These are phyloP conservation scores for Diarsia rubi DNA, from an alignment of 2,888 invertebrate species.

Conservation along the genomic window DNA sequence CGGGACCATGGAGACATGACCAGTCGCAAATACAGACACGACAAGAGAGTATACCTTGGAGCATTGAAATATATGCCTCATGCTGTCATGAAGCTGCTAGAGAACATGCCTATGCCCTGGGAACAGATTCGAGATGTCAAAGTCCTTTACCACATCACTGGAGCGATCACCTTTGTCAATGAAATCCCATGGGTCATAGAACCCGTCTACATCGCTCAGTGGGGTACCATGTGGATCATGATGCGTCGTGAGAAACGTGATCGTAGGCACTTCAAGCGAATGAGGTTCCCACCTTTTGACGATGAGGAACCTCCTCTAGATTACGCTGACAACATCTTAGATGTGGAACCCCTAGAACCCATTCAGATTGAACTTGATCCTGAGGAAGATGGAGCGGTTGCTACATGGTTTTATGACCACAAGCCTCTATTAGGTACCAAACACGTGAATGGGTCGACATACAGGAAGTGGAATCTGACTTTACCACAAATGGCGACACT, in stretches of 20 bases:
- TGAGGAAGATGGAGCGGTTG: constrained; percentile 97
- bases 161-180: constrained; percentile 99
- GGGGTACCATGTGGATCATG: constrained; percentile 99
- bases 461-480: constrained; percentile 98
- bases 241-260: constrained; percentile 99
- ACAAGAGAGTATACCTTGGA: constrained; percentile 99
- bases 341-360: constrained; percentile 99
- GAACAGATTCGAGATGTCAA: constrained; percentile 99
- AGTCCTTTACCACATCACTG: constrained; percentile 99
- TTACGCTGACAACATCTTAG: constrained; percentile 99
- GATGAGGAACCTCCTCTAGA: constrained; percentile 99
- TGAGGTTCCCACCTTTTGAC: constrained; percentile 99
- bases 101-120: constrained; percentile 99
- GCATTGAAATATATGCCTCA: constrained; percentile 99
- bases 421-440: constrained; percentile 98
- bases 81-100: constrained; percentile 99
- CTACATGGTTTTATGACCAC: constrained; percentile 99
- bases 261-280: constrained; percentile 99
- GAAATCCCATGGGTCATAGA: constrained; percentile 99
- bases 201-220: constrained; percentile 99
- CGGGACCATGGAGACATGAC: constrained; percentile 99
- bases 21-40: constrained; percentile 99
- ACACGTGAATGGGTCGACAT: constrained; percentile 99
- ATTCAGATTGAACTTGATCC: constrained; percentile 99
- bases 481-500: constrained; percentile 99